A percentile compares a stretch with the other conserved stretches of the same genome.
These are phyloP conservation scores for Oreortyx pictus DNA, from an alignment of 2,797 vertebrate species.

Conservation along the genomic window DNA sequence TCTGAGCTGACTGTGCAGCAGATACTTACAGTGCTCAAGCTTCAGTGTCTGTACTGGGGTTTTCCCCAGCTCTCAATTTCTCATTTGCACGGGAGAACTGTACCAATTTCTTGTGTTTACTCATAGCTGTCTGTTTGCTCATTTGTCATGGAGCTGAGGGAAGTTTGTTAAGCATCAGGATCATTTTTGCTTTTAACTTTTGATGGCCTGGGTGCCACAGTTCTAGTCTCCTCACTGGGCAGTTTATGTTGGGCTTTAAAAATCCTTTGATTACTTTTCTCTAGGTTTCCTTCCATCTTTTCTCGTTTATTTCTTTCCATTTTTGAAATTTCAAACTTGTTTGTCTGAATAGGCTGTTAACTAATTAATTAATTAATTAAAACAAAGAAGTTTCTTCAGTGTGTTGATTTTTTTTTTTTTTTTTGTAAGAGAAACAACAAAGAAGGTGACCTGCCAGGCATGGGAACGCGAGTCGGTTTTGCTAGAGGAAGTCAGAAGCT, in stretches of 20 bases:
- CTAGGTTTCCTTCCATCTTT: not conserved
- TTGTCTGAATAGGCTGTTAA: not conserved
- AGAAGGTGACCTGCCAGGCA: not conserved
- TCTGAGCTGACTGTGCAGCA: not conserved
- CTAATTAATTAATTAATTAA: not conserved
- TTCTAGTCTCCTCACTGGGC: not conserved
- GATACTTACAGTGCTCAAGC: not conserved
- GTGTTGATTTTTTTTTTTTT: not conserved
- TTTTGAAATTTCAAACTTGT: not conserved
- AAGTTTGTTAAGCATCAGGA: not conserved
- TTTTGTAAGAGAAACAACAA: not conserved
- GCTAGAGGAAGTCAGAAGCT: not conserved
- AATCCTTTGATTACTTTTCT: not conserved
- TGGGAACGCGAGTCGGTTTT: not conserved
- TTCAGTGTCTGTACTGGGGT: not conserved
- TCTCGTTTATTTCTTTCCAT: not conserved
- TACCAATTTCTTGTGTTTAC: not conserved
- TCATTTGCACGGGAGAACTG: not conserved
- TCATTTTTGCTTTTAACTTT: not conserved
- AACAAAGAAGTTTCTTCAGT: not conserved
- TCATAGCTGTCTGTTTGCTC: not conserved
- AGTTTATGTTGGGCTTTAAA: not conserved
- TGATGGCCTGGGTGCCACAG: not conserved
- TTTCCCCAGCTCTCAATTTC: not conserved
- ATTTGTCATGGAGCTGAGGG: fast-evolving